Base-by-base conservation (phyloP, 1,140 invertebrate genomes). In the Augochlora pura region DNA sequence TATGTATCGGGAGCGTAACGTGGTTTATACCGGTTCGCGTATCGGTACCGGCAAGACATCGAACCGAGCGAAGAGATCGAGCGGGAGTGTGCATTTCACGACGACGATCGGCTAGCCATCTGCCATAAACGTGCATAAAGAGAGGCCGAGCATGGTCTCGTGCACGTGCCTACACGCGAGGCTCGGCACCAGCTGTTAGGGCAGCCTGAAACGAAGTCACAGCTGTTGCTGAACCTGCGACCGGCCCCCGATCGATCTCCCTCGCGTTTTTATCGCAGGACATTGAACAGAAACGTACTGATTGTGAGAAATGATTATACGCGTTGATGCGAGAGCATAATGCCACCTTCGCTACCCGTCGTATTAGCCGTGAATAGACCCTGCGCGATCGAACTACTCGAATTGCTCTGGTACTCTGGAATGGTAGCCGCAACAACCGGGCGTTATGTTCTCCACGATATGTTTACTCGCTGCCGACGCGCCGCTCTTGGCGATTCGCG, bases 131-230 rank as follows among this genome's bases (percentile, higher is more conserved):
- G 62, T 57, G 54, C 66, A 66, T 70, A 73, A 63, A 81, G 42
- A 49, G 63, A 10, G 14, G 14, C n/a, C 9, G 66, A 32, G 70
- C 54, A 79, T 49, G 81, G 46, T 14, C 32, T 4, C 63, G 71
- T 59, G 71, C 81, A 81, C 81, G 83, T 84, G 82, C 67, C 83
- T 80, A 60, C 83, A 76, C 81, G 83, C 42, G 77, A 80, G 82
- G 54, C 80, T 84, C 75, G 77, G 83, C 71, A 52, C 67, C 83
- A 84, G 83, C 82, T 84, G 83, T 60, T 70, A 32, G 80, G 16
- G 42, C 74, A 32, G 54, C 46, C 42, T 64, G 69, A 76, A 76
- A 80, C 70, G 76, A 66, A 64, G 83, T 67, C 77, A 46, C 83
- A 84, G 83, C 82, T 84, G 83, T 62, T 52, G 67, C 71, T 76